phyloP scores from a whole-genome alignment of 2,888 invertebrate genomes.

The Heliconius ismenius region DNA sequence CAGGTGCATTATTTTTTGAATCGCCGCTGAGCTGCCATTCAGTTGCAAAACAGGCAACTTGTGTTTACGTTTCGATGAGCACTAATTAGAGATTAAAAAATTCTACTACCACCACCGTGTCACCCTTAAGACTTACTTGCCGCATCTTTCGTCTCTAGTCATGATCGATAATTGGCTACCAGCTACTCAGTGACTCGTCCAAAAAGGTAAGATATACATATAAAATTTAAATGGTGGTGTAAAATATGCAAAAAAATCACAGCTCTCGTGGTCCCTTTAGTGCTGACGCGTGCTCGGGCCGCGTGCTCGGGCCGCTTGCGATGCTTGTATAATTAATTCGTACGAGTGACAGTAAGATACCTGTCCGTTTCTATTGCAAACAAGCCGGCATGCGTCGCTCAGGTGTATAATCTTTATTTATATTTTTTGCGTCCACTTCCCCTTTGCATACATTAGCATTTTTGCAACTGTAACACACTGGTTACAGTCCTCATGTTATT shows the following conservation, averaged over 20 bases:
- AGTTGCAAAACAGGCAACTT: constrained; percentile 65
- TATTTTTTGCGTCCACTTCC: constrained; percentile 72
- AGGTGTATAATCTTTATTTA: constrained; percentile 80
- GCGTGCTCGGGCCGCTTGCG: constrained; percentile 50
- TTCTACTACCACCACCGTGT: constrained; percentile 42
- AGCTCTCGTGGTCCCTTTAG: constrained; percentile 53
- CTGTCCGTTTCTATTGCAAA: constrained; percentile 63
- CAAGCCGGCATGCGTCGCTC: constrained; percentile 65
- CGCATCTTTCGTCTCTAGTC: constrained; percentile 55
- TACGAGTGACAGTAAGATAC: constrained; percentile 63
- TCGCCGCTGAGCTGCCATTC: constrained; percentile 60
- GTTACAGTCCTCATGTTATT: constrained; percentile 23
- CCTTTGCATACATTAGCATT: constrained; percentile 80
- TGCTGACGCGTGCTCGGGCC: constrained; percentile 59
- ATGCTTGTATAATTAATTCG: constrained; percentile 72
- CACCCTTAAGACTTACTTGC: constrained; percentile 30
- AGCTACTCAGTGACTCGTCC: constrained; percentile 40
- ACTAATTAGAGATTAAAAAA: constrained; percentile 64
- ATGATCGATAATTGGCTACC: constrained; percentile 65
- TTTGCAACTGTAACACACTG: constrained; percentile 51
- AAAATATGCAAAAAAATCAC: constrained; percentile 49
- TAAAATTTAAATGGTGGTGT: constrained; percentile 57
- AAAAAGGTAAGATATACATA: constrained; percentile 29
- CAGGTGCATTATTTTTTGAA: constrained; percentile 68
- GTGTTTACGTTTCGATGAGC: constrained; percentile 73